Percentiles rank a stretch among this genome's conserved stretches.
Evolutionary conservation across 2,797 vertebrate species (phyloP).

Genomic region (Bucorvus abyssinicus): DNA sequence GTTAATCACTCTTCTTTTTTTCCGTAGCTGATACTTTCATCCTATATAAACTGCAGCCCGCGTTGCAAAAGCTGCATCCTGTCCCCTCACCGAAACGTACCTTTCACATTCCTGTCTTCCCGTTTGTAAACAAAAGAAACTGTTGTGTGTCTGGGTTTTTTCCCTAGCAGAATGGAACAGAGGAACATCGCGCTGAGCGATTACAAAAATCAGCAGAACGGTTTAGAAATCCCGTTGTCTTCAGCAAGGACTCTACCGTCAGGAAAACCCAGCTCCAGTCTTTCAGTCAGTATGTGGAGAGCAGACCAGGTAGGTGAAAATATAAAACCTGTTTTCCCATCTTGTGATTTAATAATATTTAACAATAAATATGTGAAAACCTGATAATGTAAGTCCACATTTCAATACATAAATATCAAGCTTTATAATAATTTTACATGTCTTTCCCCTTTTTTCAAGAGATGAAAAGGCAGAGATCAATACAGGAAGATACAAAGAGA

Average conservation of each 20-base stretch:
- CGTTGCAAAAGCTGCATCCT: background rate
- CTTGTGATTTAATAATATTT: constrained; percentile 74
- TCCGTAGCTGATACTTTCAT: background rate
- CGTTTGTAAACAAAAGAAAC: constrained; percentile 54
- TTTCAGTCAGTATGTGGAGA: constrained; percentile 97
- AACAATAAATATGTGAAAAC: constrained; percentile 68
- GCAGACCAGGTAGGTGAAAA: constrained; percentile 87
- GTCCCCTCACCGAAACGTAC: constrained; percentile 42
- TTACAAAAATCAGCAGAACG: constrained; percentile 88
- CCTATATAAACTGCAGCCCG: background rate
- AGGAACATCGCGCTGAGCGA: constrained; percentile 87
- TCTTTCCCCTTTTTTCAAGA: constrained; percentile 82
- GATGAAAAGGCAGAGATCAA: constrained; percentile 94
- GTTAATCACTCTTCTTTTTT: constrained; percentile 6
- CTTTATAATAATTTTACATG: constrained; percentile 84
- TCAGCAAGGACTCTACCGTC: constrained; percentile 92
- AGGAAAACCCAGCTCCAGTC: constrained; percentile 98
- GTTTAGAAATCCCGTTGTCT: constrained; percentile 91
- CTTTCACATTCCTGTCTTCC: constrained; percentile 33
- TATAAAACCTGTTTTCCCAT: constrained; percentile 67
- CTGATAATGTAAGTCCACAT: constrained; percentile 74
- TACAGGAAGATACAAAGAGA: constrained; percentile 92
- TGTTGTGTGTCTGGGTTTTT: constrained; percentile 56
- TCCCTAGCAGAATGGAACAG: constrained; percentile 84
- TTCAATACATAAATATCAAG: constrained; percentile 82